These are phyloP conservation scores for Erebia epiphron DNA, from an alignment of 2,888 invertebrate species.

Conservation along the genomic window DNA sequence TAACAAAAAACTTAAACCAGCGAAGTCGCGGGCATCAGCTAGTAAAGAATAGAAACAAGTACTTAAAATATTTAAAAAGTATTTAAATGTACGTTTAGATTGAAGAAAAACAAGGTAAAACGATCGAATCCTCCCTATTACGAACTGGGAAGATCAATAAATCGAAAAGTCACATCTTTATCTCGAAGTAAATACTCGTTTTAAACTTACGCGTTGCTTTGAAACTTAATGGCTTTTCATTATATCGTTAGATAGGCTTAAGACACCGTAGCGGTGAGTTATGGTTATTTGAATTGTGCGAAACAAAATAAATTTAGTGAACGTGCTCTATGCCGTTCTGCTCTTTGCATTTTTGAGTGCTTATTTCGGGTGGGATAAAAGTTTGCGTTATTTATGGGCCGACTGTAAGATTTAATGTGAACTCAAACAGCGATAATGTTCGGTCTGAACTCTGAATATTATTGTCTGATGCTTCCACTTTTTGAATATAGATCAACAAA, in stretches of 20 bases:
- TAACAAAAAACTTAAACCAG: too few relatives aligned
- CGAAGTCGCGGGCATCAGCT: too few relatives aligned
- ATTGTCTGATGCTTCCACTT: conserved; percentile 52
- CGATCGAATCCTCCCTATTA: conserved; percentile 46
- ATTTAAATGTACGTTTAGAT: neutral
- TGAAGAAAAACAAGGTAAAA: conserved; percentile 7
- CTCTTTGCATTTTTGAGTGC: conserved; percentile 84
- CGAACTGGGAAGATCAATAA: conserved; percentile 66
- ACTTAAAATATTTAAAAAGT: neutral
- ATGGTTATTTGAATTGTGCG: conserved; percentile 83
- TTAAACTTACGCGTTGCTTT: conserved; percentile 72
- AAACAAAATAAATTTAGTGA: conserved; percentile 83
- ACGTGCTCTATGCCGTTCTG: conserved; percentile 81
- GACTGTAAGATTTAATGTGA: conserved; percentile 81
- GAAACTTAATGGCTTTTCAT: conserved; percentile 79
- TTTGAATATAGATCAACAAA: conserved; percentile 28
- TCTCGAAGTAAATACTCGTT: conserved; percentile 65
- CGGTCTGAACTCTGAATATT: conserved; percentile 62
- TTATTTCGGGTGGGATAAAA: conserved; percentile 82
- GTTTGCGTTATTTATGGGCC: conserved; percentile 80
- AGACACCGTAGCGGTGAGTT: conserved; percentile 71
- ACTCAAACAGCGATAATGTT: conserved; percentile 82
- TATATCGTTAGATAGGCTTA: conserved; percentile 82
- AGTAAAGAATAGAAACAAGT: neutral
- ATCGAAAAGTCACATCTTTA: conserved; percentile 78